These are phyloP conservation scores for Mustela nigripes DNA, from an alignment of 2,113 vertebrate species.

Conservation along the genomic window DNA sequence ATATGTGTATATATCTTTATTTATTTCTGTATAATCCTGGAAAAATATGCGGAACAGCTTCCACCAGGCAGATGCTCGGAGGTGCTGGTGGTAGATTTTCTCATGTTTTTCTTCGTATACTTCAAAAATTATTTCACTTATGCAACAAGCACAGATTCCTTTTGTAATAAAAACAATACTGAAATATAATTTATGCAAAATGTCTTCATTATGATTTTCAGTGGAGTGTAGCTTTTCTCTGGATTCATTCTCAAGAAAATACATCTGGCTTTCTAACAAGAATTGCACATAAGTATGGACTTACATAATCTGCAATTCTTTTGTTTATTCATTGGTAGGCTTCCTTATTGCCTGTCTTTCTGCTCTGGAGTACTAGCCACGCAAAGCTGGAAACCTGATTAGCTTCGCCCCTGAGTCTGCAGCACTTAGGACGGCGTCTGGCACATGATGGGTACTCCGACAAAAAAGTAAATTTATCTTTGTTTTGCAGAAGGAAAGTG, in stretches of 20 bases:
- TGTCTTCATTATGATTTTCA: not conserved
- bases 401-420: not conserved
- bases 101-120: not conserved
- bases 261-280: not conserved
- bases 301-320: not conserved
- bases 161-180: not conserved
- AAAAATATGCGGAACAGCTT: not conserved
- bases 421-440: not conserved
- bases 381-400: not conserved
- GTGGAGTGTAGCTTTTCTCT: not conserved
- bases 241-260: not conserved
- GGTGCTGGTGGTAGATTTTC: not conserved
- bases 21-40: not conserved
- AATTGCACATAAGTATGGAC: not conserved
- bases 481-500: not conserved
- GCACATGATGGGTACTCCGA: not conserved
- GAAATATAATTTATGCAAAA: not conserved
- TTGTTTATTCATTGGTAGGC: not conserved
- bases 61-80: too few species aligned
- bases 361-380: too few species aligned
- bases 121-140: not conserved
- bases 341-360: not conserved
- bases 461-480: not conserved
- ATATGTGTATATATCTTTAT: not conserved
- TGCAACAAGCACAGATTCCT: not conserved